Evolutionary conservation across 2,888 invertebrate genomes (phyloP).

Genomic region (Pilophorus perplexus): DNA sequence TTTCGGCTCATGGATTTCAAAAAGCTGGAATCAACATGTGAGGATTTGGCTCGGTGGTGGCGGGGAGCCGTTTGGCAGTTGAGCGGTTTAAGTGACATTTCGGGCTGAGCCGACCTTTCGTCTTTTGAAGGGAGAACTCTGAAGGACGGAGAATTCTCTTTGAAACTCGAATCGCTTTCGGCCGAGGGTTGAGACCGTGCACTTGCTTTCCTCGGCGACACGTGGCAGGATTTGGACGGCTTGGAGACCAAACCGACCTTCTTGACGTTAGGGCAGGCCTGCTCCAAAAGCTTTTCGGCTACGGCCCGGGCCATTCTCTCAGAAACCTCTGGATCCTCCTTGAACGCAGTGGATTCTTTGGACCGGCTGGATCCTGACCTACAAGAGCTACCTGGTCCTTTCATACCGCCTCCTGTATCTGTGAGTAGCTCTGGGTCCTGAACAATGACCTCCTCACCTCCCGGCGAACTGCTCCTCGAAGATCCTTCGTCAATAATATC

Average conservation of each 20-base stretch:
- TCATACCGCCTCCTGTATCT: neutral
- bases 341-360: constrained; percentile 8
- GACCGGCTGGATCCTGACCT: constrained; percentile 7
- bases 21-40: constrained; percentile 17
- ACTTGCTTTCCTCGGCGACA: neutral
- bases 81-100: neutral
- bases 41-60: constrained; percentile 13
- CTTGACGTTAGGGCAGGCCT: constrained; percentile 44
- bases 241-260: constrained; percentile 43
- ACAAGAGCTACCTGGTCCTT: constrained; percentile 1
- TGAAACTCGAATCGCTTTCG: constrained; percentile 1
- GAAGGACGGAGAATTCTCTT: constrained; percentile 17
- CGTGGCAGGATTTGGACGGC: neutral
- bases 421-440: constrained; percentile 13
- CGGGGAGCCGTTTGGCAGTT: neutral
- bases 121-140: neutral
- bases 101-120: neutral
- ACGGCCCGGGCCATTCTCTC: constrained; percentile 41
- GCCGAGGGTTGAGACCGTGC: neutral
- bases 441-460: constrained; percentile 8
- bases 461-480: neutral
- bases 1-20: neutral
- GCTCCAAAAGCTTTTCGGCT: constrained; percentile 42
- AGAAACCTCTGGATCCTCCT: constrained; percentile 31
- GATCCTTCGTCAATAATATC: neutral